Conservation (phyloP, 2,797 vertebrate genomes). For the Synaphobranchus kaupii region DNA sequence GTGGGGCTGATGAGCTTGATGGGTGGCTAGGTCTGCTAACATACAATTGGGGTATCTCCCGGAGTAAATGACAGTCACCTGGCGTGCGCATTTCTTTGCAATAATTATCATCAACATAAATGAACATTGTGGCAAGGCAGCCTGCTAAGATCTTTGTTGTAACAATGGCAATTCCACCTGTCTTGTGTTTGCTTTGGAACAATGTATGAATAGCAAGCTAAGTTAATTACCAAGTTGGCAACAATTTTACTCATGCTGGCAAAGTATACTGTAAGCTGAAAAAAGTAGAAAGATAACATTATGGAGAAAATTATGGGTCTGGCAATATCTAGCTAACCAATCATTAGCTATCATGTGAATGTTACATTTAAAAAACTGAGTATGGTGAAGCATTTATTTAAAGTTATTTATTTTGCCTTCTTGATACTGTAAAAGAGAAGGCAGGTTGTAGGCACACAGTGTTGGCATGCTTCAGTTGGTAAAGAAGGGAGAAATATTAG, state of each 20-base stretch:
- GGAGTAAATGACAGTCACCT: slow-evolving; percentile 8
- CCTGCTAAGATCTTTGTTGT: not conserved
- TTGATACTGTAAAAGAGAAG: not conserved
- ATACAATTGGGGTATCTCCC: not conserved
- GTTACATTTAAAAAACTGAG: not conserved
- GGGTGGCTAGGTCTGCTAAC: not conserved
- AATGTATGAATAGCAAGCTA: not conserved
- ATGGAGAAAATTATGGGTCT: too few species aligned
- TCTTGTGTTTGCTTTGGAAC: not conserved
- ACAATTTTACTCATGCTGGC: not conserved
- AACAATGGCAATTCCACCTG: not conserved
- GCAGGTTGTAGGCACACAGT: too few species aligned
- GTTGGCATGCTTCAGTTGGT: not conserved
- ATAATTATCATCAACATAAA: not conserved
- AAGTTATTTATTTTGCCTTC: not conserved
- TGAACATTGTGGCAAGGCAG: not conserved
- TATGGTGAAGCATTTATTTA: not conserved
- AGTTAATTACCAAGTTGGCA: not conserved
- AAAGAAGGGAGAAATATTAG: not conserved
- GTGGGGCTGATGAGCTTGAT: slow-evolving; percentile 1
- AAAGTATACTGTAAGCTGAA: not conserved
- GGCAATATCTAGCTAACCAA: not conserved
- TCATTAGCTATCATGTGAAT: not conserved
- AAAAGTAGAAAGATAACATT: too few species aligned
- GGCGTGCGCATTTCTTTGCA: not conserved